A percentile compares a stretch with the other conserved stretches of the same genome.
Conservation (phyloP, 2,113 vertebrate genomes). For the Sisor rabdophorus region DNA sequence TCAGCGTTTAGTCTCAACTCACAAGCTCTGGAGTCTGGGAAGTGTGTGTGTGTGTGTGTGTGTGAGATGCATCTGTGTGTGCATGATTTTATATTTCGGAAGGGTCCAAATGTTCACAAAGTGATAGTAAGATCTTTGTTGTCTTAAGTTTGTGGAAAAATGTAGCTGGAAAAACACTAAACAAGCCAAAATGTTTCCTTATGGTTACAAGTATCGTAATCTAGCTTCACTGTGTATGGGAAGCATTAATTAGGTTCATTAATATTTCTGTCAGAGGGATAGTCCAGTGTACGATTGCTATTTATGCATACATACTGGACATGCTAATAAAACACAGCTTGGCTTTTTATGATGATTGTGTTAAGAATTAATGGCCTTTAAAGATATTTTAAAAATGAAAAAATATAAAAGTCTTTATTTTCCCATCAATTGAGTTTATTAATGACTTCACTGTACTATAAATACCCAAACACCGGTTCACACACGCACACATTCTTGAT, state of each 20-base stretch:
- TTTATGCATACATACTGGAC: neutral
- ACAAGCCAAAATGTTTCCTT: neutral
- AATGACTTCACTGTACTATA: constrained; percentile 33
- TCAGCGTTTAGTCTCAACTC: too few species aligned
- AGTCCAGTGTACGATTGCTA: too few species aligned
- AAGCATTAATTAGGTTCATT: neutral
- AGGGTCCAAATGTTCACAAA: neutral
- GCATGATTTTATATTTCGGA: neutral
- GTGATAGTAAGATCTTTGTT: neutral
- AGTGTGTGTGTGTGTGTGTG: constrained; percentile 60
- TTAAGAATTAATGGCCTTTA: too few species aligned
- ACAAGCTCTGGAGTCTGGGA: too few species aligned
- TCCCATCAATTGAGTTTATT: constrained; percentile 23
- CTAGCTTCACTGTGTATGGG: neutral
- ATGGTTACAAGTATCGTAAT: neutral
- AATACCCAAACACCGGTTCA: constrained; percentile 33
- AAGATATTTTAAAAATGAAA: too few species aligned
- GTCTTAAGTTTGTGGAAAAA: neutral
- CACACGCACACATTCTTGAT: neutral
- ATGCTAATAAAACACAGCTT: neutral
- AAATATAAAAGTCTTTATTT: constrained; percentile 37
- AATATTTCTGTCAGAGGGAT: constrained; percentile 29
- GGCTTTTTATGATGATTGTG: neutral
- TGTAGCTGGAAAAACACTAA: neutral
- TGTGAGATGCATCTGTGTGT: neutral